phyloP scores from a whole-genome alignment of 2,113 vertebrate species.

The Centrocercus urophasianus region DNA sequence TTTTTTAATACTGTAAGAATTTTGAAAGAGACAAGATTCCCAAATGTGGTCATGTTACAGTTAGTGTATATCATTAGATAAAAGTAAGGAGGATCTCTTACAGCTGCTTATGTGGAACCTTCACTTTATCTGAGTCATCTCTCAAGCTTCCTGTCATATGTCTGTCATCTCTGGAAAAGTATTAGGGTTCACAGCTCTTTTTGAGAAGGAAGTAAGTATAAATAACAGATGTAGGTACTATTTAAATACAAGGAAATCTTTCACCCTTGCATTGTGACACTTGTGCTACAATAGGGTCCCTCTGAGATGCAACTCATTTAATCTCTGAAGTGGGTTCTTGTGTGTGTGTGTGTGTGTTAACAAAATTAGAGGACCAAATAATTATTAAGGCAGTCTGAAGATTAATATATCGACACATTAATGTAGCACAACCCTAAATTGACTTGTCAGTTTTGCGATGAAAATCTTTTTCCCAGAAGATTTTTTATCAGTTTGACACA shows the following conservation, averaged over 20 bases:
- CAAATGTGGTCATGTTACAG: neutral
- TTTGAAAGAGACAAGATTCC: neutral
- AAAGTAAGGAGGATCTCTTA: neutral
- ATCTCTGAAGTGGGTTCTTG: neutral
- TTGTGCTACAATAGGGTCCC: neutral
- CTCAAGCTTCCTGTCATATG: neutral
- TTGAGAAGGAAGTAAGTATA: neutral
- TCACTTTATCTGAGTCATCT: neutral
- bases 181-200: neutral
- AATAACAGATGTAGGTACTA: slow-evolving; percentile 1
- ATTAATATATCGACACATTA: slow-evolving; percentile 21
- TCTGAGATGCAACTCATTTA: neutral
- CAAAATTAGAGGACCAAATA: slow-evolving; percentile 71
- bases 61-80: neutral
- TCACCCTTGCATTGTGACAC: neutral
- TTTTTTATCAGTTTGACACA: slow-evolving; percentile 59
- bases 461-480: slow-evolving; percentile 48
- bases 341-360: neutral
- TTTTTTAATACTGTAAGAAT: neutral
- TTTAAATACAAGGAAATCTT: neutral
- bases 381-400: slow-evolving; percentile 34
- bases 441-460: slow-evolving; percentile 18
- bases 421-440: slow-evolving; percentile 52
- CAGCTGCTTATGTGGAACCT: neutral
- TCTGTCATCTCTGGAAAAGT: neutral